Percentiles rank a stretch among this genome's conserved stretches.
Conservation (phyloP, 2,113 vertebrate genomes). For the Pygoscelis antarcticus region DNA sequence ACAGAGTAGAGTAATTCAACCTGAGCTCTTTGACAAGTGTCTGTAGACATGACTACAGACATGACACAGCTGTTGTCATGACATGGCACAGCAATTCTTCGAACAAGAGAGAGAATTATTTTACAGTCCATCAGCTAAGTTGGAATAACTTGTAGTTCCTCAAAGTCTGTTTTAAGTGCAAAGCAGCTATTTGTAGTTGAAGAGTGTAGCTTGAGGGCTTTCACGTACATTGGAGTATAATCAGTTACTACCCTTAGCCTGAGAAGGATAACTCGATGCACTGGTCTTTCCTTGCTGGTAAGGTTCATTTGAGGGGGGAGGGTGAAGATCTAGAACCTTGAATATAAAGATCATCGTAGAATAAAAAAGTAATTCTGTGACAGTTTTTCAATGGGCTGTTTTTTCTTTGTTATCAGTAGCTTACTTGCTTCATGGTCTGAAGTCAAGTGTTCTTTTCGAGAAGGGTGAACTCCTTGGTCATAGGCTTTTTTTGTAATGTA, state of each 20-base stretch:
- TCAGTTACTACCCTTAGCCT: background rate
- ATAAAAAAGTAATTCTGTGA: background rate
- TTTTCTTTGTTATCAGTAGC: background rate
- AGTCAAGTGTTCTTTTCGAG: background rate
- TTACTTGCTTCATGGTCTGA: background rate
- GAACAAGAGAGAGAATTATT: background rate
- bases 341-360: background rate
- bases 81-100: background rate
- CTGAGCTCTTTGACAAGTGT: background rate
- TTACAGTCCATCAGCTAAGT: background rate
- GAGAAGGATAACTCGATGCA: background rate
- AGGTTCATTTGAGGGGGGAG: background rate
- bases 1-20: background rate
- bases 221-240: accelerated
- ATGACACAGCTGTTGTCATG: too few relatives aligned
- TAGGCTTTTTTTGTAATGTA: background rate
- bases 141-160: background rate
- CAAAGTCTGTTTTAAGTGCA: background rate
- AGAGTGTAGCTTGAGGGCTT: background rate
- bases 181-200: background rate
- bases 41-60: background rate
- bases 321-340: background rate
- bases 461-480: background rate
- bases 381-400: background rate
- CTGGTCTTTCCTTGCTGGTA: background rate